A percentile compares a stretch with the other conserved stretches of the same genome.
Evolutionary conservation across 2,113 vertebrate species (phyloP).

Genomic region (Cheilinus undulatus): DNA sequence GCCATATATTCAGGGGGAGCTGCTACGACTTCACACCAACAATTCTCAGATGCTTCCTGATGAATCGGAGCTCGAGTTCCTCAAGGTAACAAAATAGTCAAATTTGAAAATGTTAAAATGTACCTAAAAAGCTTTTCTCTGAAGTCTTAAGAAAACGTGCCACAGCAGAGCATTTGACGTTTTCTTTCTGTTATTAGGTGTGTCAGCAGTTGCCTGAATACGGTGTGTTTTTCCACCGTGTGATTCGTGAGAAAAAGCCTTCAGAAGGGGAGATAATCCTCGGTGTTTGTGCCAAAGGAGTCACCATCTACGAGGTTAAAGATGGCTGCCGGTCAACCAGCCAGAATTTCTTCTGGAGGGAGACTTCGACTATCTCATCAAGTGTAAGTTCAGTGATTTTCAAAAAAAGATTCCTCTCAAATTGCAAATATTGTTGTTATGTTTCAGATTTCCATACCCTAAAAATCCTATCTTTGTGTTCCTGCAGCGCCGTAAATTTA

Average conservation of each 20-base stretch:
- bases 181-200: constrained; percentile 73
- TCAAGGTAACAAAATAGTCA: constrained; percentile 81
- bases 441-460: background rate
- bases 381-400: constrained; percentile 80
- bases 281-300: constrained; percentile 91
- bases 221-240: constrained; percentile 86
- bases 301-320: constrained; percentile 89
- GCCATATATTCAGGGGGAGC: constrained; percentile 80
- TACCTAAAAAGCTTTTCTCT: background rate
- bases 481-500: constrained; percentile 87
- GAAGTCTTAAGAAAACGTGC: background rate
- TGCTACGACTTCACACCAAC: constrained; percentile 85
- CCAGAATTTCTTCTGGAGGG: constrained; percentile 88
- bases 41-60: constrained; percentile 82
- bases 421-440: background rate
- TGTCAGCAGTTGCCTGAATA: constrained; percentile 91
- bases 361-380: constrained; percentile 89
- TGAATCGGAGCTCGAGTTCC: constrained; percentile 89
- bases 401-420: background rate
- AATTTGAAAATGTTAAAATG: too few species aligned
- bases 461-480: constrained; percentile 1
- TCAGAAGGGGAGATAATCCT: constrained; percentile 83
- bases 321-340: constrained; percentile 82
- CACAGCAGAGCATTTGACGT: too few species aligned
- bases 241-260: constrained; percentile 87